Conservation (phyloP, 2,113 vertebrate genomes). For the Trichechus manatus region DNA sequence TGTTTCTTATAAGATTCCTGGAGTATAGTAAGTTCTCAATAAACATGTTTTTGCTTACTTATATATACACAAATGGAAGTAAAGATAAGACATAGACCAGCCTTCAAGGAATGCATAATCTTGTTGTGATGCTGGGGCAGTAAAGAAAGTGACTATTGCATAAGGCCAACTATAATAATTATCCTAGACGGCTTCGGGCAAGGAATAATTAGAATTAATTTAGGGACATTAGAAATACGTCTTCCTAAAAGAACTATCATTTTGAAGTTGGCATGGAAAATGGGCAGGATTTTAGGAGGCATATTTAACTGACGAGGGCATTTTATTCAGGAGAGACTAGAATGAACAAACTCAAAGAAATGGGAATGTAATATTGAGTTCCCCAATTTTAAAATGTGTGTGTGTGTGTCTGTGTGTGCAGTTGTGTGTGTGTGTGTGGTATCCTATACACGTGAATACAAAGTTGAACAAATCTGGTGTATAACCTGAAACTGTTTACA, state of each 20-base stretch:
- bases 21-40: background rate
- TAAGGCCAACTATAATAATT: background rate
- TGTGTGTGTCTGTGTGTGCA: background rate
- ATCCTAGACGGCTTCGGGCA: background rate
- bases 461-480: background rate
- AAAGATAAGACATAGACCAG: background rate
- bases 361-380: background rate
- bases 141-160: background rate
- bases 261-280: background rate
- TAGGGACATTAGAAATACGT: background rate
- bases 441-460: too few species aligned
- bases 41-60: background rate
- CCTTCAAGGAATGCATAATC: background rate
- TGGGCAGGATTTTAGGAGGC: too few species aligned
- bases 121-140: background rate
- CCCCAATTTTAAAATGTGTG: background rate
- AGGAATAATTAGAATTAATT: background rate
- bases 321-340: background rate
- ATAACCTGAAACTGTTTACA: background rate
- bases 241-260: background rate
- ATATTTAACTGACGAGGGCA: too few species aligned
- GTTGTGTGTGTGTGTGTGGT: background rate
- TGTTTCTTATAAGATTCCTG: background rate
- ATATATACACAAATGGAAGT: background rate
- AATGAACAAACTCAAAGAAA: background rate